Evolutionary conservation across 2,797 vertebrate species (phyloP).

Genomic region (Trichosurus vulpecula): DNA sequence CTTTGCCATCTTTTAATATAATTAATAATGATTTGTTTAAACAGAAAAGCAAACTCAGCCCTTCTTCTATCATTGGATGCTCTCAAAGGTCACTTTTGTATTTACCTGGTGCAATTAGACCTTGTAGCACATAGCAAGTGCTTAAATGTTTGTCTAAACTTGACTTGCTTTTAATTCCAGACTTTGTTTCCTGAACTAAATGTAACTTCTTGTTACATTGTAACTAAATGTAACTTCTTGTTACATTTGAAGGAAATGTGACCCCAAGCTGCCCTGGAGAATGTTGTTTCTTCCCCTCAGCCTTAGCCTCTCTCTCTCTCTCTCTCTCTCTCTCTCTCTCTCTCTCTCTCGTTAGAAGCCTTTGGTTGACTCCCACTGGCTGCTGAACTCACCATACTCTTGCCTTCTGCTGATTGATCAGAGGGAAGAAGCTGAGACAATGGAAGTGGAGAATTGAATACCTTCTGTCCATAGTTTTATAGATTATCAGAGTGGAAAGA

Average conservation of each 20-base stretch:
- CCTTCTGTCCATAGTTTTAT: not conserved
- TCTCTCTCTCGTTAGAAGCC: not conserved
- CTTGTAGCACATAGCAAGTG: not conserved
- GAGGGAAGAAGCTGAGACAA: not conserved
- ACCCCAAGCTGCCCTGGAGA: not conserved
- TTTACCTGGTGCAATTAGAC: not conserved
- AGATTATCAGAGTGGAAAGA: not conserved
- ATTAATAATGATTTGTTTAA: not conserved
- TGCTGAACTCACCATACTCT: not conserved
- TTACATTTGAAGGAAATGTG: no score
- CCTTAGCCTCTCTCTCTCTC: no score
- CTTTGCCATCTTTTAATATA: not conserved
- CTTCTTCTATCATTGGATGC: not conserved
- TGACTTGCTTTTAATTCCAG: not conserved
- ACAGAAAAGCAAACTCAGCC: not conserved
- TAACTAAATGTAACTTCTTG: no score
- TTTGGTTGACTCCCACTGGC: not conserved
- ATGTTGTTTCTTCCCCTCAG: not conserved
- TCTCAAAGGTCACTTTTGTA: not conserved
- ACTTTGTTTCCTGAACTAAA: not conserved
- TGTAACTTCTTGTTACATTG: not conserved
- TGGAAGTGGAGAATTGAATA: not conserved
- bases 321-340: no score
- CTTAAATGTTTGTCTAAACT: not conserved
- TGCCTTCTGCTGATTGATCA: not conserved